phyloP scores from a whole-genome alignment of 2,797 vertebrate genomes.

The Acridotheres tristis region DNA sequence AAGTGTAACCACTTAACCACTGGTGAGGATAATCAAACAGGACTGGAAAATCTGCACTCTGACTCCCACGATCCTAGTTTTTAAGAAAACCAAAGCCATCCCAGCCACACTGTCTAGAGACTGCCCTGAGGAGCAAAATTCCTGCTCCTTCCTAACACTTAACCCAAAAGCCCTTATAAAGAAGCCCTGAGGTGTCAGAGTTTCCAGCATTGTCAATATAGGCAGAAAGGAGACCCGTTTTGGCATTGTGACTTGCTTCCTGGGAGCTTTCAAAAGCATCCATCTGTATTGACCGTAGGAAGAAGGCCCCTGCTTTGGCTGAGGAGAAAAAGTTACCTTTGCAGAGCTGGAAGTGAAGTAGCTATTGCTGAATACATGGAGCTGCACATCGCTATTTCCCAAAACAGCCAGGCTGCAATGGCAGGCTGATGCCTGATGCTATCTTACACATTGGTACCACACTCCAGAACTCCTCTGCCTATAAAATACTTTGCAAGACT shows the following conservation, averaged over 20 bases:
- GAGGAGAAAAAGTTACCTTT: neutral
- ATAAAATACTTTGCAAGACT: neutral
- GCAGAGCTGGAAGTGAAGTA: neutral
- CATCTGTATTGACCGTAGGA: accelerated
- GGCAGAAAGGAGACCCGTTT: neutral
- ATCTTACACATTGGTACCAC: neutral
- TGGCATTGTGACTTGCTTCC: neutral
- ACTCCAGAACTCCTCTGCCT: neutral
- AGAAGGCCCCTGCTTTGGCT: neutral
- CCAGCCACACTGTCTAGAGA: neutral
- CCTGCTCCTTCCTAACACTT: neutral
- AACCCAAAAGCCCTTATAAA: neutral
- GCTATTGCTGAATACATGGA: neutral
- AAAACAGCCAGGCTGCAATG: neutral
- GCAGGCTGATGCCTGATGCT: neutral
- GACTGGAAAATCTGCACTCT: neutral
- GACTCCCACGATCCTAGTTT: neutral
- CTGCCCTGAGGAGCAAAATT: neutral
- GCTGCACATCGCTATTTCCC: neutral
- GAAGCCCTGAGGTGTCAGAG: neutral
- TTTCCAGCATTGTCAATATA: neutral
- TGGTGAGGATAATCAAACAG: neutral
- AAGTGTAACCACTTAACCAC: neutral
- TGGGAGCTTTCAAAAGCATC: neutral
- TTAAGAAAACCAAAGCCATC: neutral